Evolutionary conservation across 1,140 invertebrate genomes (phyloP).

Genomic region (Papilio machaon): DNA sequence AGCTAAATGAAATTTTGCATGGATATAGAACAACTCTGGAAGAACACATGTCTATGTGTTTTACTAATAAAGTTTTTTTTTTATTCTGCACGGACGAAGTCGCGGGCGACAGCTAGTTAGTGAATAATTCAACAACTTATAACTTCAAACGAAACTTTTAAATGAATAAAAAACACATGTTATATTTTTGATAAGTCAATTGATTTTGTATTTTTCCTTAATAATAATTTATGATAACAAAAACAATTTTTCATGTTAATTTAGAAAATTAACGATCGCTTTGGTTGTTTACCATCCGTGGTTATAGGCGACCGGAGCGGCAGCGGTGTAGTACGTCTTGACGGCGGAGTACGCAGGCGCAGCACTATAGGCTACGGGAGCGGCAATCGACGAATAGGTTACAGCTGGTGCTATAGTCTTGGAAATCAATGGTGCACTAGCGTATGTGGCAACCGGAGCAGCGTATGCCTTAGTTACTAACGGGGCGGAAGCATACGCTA

Average conservation of each 20-base stretch:
- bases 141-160: background rate
- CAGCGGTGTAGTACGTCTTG: conserved; percentile 22
- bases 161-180: background rate
- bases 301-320: background rate
- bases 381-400: conserved; percentile 45
- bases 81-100: too few species aligned
- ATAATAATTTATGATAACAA: conserved; percentile 36
- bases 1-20: too few species aligned
- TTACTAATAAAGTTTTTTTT: too few species aligned
- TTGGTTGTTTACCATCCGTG: conserved; percentile 34
- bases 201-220: conserved; percentile 16
- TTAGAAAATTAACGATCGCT: conserved; percentile 22
- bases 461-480: conserved; percentile 44
- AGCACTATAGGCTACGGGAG: conserved; percentile 45
- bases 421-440: conserved; percentile 14
- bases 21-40: too few species aligned
- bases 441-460: conserved; percentile 46
- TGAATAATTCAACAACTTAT: background rate
- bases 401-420: conserved; percentile 49
- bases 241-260: conserved; percentile 6
- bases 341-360: conserved; percentile 49
- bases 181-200: conserved; percentile 23
- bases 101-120: background rate
- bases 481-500: conserved; percentile 41
- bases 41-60: too few species aligned